These are phyloP conservation scores for Ptychobarbus kaznakovi DNA, from an alignment of 2,797 vertebrate species.

Conservation along the genomic window DNA sequence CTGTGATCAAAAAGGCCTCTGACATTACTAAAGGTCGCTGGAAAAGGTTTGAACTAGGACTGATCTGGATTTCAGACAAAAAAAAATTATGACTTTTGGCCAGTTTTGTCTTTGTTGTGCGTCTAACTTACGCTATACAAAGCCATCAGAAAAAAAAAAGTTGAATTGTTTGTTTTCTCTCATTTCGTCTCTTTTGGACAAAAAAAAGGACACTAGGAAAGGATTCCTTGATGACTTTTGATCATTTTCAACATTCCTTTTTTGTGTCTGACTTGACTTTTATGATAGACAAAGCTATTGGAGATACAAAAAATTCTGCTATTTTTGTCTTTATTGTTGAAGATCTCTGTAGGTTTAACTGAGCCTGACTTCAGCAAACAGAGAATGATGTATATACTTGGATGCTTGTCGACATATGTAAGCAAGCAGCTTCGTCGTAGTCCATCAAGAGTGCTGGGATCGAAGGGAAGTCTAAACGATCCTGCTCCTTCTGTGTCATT, in stretches of 20 bases:
- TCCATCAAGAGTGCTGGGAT: slow-evolving; percentile 63
- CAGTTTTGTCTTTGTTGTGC: slow-evolving; percentile 4
- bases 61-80: slow-evolving; percentile 33
- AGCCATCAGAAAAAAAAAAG: not conserved
- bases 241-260: not conserved
- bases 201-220: not conserved
- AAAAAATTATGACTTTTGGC: slow-evolving; percentile 21
- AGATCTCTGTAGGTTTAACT: not conserved
- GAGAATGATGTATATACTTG: not conserved
- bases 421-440: slow-evolving; percentile 51
- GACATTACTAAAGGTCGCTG: slow-evolving; percentile 72
- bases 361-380: not conserved
- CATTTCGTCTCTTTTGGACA: not conserved
- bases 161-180: not conserved
- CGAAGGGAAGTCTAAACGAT: slow-evolving; percentile 82
- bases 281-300: not conserved
- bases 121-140: not conserved
- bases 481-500: slow-evolving; percentile 87
- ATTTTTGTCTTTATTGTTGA: not conserved
- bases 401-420: slow-evolving; percentile 23
- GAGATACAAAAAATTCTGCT: not conserved
- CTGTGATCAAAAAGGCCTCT: slow-evolving; percentile 72
- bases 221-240: not conserved
- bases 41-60: slow-evolving; percentile 43
- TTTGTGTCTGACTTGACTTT: not conserved